Evolutionary conservation across 2,888 invertebrate genomes (phyloP).

Genomic region (Caenorhabditis sp.): DNA sequence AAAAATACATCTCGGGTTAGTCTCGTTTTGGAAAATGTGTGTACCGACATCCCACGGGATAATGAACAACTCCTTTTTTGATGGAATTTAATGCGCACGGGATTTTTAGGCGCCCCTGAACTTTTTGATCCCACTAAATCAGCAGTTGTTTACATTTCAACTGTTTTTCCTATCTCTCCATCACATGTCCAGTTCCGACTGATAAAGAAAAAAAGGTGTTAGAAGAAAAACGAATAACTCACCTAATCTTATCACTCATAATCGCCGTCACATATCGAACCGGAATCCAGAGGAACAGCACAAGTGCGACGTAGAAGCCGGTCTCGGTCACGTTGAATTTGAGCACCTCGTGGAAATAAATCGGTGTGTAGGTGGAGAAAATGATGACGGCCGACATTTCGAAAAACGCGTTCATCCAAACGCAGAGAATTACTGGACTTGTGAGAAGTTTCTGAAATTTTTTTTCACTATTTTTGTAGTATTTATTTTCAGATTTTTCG

Average conservation of each 20-base stretch:
- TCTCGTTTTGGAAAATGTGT: too few relatives aligned
- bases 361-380: constrained; percentile 53
- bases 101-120: too few relatives aligned
- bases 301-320: constrained; percentile 30
- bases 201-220: neutral
- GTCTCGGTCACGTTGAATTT: constrained; percentile 29
- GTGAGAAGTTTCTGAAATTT: constrained; percentile 45
- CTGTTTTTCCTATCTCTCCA: neutral
- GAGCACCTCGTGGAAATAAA: constrained; percentile 54
- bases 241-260: constrained; percentile 51
- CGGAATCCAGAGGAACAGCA: constrained; percentile 51
- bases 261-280: constrained; percentile 50
- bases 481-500: neutral
- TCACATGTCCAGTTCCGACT: neutral
- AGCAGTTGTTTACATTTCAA: too few relatives aligned
- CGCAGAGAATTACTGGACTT: constrained; percentile 44
- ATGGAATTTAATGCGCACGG: too few relatives aligned
- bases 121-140: too few relatives aligned
- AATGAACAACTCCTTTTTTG: too few relatives aligned
- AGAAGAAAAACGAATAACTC: neutral
- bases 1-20: too few relatives aligned
- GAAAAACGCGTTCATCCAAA: constrained; percentile 60
- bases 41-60: too few relatives aligned
- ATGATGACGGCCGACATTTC: constrained; percentile 55
- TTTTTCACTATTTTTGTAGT: too few relatives aligned